A percentile compares a stretch with the other conserved stretches of the same genome.
These are phyloP conservation scores for Geothlypis trichas DNA, from an alignment of 2,113 vertebrate genomes.

Conservation along the genomic window DNA sequence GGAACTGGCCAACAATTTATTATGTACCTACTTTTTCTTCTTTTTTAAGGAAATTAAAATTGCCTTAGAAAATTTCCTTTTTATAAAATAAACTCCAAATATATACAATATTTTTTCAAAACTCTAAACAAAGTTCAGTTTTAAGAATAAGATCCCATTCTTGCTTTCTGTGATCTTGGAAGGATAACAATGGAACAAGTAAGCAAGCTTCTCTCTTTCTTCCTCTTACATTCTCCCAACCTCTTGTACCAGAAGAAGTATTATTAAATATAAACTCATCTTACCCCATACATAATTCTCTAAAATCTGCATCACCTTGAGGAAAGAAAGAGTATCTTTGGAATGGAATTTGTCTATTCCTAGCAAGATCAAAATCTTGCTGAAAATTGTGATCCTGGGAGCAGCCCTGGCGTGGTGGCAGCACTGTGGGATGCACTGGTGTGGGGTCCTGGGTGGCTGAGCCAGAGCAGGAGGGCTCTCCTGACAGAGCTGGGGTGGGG, in stretches of 20 bases:
- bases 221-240: neutral
- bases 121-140: neutral
- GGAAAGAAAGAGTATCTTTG: neutral
- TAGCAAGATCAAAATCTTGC: neutral
- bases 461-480: neutral
- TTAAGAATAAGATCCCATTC: neutral
- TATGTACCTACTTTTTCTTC: neutral
- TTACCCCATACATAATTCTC: neutral
- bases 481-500: neutral
- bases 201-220: neutral
- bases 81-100: neutral
- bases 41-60: neutral
- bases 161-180: neutral
- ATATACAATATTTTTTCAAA: neutral
- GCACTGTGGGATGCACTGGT: neutral
- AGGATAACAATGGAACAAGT: neutral
- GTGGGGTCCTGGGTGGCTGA: neutral
- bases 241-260: neutral
- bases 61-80: neutral
- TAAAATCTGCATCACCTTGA: neutral
- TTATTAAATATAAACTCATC: neutral
- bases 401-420: rapidly evolving
- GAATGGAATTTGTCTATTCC: neutral
- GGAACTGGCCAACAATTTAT: neutral
- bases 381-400: rapidly evolving